Percentiles rank a stretch among this genome's conserved stretches.
These are phyloP conservation scores for Latrodectus elegans DNA, from an alignment of 2,888 invertebrate genomes.

Conservation along the genomic window DNA sequence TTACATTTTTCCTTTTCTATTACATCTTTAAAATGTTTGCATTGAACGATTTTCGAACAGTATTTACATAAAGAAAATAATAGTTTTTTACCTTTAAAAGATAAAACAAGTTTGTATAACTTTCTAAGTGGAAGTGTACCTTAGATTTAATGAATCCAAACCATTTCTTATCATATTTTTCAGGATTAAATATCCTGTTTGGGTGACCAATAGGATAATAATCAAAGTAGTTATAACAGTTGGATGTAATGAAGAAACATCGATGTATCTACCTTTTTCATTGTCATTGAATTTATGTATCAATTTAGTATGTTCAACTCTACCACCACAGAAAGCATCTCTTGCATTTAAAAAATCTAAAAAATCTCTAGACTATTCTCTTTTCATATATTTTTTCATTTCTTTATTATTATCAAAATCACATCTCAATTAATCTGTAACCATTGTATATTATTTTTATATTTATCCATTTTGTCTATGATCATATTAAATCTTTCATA, in stretches of 20 bases:
- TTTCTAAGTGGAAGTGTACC: not conserved
- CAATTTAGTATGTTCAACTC: slow-evolving; percentile 4
- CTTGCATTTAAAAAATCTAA: slow-evolving; percentile 16
- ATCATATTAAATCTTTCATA: slow-evolving; percentile 2
- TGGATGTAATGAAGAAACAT: not conserved
- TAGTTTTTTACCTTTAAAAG: not conserved
- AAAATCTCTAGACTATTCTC: slow-evolving; percentile 16
- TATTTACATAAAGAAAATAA: not conserved
- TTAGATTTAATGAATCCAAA: not conserved
- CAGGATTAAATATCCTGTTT: not conserved
- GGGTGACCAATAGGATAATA: not conserved
- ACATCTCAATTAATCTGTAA: slow-evolving; percentile 8
- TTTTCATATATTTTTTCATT: slow-evolving; percentile 18
- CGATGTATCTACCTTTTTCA: not conserved
- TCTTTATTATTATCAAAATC: slow-evolving; percentile 22
- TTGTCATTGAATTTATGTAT: not conserved
- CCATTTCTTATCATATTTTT: slow-evolving; percentile 4
- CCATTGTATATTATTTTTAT: not conserved
- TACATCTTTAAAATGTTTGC: too few species aligned
- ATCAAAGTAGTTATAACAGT: not conserved
- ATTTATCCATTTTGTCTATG: not conserved
- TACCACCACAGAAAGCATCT: slow-evolving; percentile 2
- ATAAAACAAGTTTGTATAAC: not conserved
- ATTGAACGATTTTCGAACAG: not conserved
- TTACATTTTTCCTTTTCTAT: too few species aligned